Evolutionary conservation across 2,113 vertebrate species (phyloP), one percentile per base, ranked within the genome.

Genomic region (Clupea harengus): DNA sequence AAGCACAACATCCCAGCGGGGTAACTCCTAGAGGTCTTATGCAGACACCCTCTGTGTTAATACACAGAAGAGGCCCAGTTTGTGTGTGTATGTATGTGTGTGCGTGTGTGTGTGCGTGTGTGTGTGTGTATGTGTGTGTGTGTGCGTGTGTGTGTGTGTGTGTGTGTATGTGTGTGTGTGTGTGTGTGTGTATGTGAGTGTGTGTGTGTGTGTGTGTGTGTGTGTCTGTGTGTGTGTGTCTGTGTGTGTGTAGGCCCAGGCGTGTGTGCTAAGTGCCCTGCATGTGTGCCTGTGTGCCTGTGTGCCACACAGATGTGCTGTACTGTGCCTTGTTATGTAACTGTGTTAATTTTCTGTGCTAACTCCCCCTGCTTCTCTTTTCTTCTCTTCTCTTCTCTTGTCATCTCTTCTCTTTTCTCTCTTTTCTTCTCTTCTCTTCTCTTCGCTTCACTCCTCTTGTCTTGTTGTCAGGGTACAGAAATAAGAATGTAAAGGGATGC

Each of bases 141-240:
- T 52, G 2, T 54, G 81, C 52, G 45, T 54, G 47, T 54, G 47
- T 85, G 84, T 81, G 28, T 80, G 25, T 80, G 64, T 84, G 45
- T 84, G 64, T 78, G 83, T 39, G 45, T 72, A 10, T 80, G 84
- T 81, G 25, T 85, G 46, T 67, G 10, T 52, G 6, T 85, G 54
- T 47, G 64, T 83, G 25, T 81, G 32, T 45, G 78, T 83, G n/a
- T 87, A 25, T 85, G 17, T 81, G 22, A 78, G 18, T 3, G 39
- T 15, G 67, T n/a, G n/a, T 44, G 52, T 64, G 75, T 45, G 49
- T 52, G 13, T 85, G n/a, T 13, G 18, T 22, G 25, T 83, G 49
- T 57, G 28, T 83, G 20, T 54, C 25, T 57, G 47, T n/a, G n/a
- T n/a, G n/a, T n/a, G n/a, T n/a, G n/a, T n/a, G n/a, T n/a, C n/a